These are phyloP conservation scores for Notamacropus eugenii DNA, from an alignment of 2,797 vertebrate species.

Conservation along the genomic window DNA sequence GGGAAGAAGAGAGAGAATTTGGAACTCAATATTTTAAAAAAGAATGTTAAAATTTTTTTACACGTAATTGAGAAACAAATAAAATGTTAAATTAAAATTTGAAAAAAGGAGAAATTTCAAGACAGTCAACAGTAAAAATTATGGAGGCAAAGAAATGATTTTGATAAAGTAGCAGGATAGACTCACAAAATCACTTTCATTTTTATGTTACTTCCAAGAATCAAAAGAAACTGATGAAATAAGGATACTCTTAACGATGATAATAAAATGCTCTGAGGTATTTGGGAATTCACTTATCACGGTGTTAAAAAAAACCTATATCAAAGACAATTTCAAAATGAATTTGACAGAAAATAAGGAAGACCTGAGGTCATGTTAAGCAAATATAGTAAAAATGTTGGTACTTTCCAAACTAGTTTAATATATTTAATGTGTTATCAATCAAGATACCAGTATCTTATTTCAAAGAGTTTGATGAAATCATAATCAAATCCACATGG, in stretches of 20 bases:
- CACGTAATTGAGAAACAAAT: neutral
- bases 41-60: neutral
- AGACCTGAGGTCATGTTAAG: neutral
- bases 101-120: neutral
- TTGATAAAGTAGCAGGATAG: neutral
- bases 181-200: neutral
- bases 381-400: neutral
- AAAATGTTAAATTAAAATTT: neutral
- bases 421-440: neutral
- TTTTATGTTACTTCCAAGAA: neutral
- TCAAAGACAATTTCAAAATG: neutral
- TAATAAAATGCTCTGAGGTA: neutral
- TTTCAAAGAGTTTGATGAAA: neutral
- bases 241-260: neutral
- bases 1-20: neutral
- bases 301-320: neutral
- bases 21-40: neutral
- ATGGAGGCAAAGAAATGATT: neutral
- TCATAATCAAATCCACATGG: neutral
- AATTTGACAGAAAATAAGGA: neutral
- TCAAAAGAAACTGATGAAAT: neutral
- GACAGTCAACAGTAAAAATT: neutral
- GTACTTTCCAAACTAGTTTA: neutral
- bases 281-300: neutral
- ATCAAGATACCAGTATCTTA: neutral